Evolutionary conservation across 2,113 vertebrate genomes (phyloP), one percentile per base, ranked within the genome.

Genomic region (Tychaedon coryphoeus): DNA sequence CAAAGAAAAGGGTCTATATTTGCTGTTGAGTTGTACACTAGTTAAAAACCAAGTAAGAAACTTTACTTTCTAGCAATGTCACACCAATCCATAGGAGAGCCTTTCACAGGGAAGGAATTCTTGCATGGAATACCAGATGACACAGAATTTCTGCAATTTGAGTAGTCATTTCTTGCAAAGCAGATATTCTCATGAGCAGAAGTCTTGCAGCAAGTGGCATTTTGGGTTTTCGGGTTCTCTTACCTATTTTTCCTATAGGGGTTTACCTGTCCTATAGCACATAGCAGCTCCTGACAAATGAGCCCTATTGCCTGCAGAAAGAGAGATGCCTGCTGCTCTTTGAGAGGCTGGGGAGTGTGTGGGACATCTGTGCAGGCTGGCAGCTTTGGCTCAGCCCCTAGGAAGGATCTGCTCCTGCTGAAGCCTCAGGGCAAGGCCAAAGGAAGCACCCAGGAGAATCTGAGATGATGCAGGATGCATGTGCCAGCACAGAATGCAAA

Each of bases 351-450:
- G 19, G 28, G 90, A 60, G 29, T 36, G 26, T 40, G 34, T 13
- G 62, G 90, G 81, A 82, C 71, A 90, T 76, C 86, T 88, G 90
- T 87, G 57, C 83, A 94, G 61, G 38, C 72, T 88, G 79, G 62
- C 40, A 88, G 62, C 58, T 79, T 75, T 94, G 88, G 86, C 88
- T 84, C 36, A 84, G 69, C 56, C 43, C 33, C 14, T 71, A 67
- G 56, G 31, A 95, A 45, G 48, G 57, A 60, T 73, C 86, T 90
- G 58, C 34, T 93, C 38, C 60, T 73, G n/a, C 64, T 88, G 58
- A 38, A 79, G 82, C 78, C 80, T 86, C 58, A 43, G 23, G 29
- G 47, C 76, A 73, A 83, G 25, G 67, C 74, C 88, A 72, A 25
- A 43, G 23, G 11, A 66, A 53, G 42, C 69, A 76, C 34, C 16